Evolutionary conservation across 2,797 vertebrate genomes (phyloP).

Genomic region (Sphenodon punctatus): DNA sequence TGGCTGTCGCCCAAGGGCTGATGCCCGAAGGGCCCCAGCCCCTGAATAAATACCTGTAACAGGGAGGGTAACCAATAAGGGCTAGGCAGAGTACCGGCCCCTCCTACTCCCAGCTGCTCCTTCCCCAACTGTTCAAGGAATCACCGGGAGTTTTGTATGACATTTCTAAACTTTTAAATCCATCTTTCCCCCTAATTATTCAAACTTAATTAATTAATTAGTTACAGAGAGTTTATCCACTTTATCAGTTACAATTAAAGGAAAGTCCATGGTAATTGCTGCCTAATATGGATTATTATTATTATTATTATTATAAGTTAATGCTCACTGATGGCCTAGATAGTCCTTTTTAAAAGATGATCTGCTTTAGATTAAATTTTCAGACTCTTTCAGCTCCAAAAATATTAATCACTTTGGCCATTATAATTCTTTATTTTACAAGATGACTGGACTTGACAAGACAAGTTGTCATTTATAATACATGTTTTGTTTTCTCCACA

Average conservation of each 20-base stretch:
- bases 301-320: constrained; percentile 59
- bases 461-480: constrained; percentile 50
- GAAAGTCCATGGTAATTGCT: constrained; percentile 57
- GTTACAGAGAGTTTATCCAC: constrained; percentile 44
- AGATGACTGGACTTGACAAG: constrained; percentile 37
- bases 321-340: constrained; percentile 32
- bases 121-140: too few species aligned
- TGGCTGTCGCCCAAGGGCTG: too few species aligned
- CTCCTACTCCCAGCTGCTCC: too few species aligned
- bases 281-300: constrained; percentile 25
- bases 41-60: too few species aligned
- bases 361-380: constrained; percentile 57
- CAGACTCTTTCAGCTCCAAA: constrained; percentile 26
- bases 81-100: too few species aligned
- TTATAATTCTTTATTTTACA: constrained; percentile 43
- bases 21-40: too few species aligned
- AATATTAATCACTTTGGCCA: constrained; percentile 46
- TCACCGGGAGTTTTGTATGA: background rate
- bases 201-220: constrained; percentile 57
- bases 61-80: too few species aligned
- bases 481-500: constrained; percentile 12
- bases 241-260: constrained; percentile 62
- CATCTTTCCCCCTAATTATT: background rate
- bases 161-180: constrained; percentile 24
- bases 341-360: constrained; percentile 49